Conservation (phyloP, 1,140 invertebrate genomes). For the Neodiprion fabricii region DNA sequence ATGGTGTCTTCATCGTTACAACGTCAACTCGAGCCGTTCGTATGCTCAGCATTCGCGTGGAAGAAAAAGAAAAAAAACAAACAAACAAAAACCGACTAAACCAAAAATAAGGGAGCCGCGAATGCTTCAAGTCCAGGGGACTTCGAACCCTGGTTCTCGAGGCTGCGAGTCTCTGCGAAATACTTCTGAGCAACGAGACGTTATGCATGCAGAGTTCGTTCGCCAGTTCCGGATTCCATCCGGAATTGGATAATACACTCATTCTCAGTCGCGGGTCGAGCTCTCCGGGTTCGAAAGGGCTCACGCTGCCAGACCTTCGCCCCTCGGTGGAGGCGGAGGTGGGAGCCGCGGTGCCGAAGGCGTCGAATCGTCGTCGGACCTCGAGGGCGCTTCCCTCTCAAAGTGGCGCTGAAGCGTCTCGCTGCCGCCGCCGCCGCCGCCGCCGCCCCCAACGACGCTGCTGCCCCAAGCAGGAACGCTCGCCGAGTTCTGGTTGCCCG, state of each 20-base stretch:
- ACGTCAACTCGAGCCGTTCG: not conserved
- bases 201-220: not conserved
- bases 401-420: constrained; percentile 53
- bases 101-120: too few relatives aligned
- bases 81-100: too few relatives aligned
- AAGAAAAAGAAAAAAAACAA: too few relatives aligned
- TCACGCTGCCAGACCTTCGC: constrained; percentile 62
- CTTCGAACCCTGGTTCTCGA: too few relatives aligned
- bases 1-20: constrained; percentile 36
- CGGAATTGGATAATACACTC: not conserved
- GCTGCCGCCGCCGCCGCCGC: constrained; percentile 22
- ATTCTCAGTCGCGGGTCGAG: constrained; percentile 4
- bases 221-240: constrained; percentile 1
- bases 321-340: constrained; percentile 52
- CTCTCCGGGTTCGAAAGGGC: not conserved
- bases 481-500: constrained; percentile 51
- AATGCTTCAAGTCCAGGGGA: too few relatives aligned
- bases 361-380: constrained; percentile 45
- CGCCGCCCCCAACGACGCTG: not conserved
- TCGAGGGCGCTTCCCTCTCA: constrained; percentile 46
- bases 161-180: too few relatives aligned
- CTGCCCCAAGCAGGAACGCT: constrained; percentile 47
- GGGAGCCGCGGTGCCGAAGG: constrained; percentile 50
- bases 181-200: too few relatives aligned
- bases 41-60: not conserved